Base-by-base conservation (phyloP, 2,113 vertebrate species). In the Hystrix brachyura region DNA sequence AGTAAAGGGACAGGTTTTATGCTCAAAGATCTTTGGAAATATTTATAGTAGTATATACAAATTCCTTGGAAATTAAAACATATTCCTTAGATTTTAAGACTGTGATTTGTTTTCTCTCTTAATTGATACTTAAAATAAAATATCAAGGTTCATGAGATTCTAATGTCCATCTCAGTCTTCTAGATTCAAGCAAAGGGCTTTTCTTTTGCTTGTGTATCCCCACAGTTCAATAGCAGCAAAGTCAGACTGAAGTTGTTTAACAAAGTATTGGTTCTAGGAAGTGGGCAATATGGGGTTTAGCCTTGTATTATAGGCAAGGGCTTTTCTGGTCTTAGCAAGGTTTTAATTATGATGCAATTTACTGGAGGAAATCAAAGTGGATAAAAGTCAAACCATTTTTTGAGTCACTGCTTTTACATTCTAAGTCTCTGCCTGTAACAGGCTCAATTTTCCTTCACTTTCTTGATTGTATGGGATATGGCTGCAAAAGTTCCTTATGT, bases 291-390 rank as follows among this genome's bases (percentile, higher is more conserved):
- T 0, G 79, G 43, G 34, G 34, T 6, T 55, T 2, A 95, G 51
- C 38, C 62, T 83, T 18, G 55, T n/a, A 46, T 25, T 55, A 53
- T 0, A 79, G 32, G 7, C 5, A 83, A 76, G 10, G 3, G 14
- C 19, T 87, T 65, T 84, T 96, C 51, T 69, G 51, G 5, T 21
- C 21, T 19, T 94, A 55, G 34, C 55, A 0, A 87, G 19, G 19
- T 85, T 94, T 95, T 60, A 57, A 83, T 25, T 94, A 14, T 78
- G 14, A 94, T 74, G 3, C 72, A 65, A 80, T 85, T n/a, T 51
- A 74, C 10, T 92, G 23, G 46, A 5, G 48, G 84, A 79, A 87
- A 82, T 43, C 32, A 79, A 27, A 53, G 67, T 71, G 18, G 9
- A 48, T 51, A 84, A 86, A 55, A 67, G 8, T 62, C 10, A 78